Evolutionary conservation across 2,797 vertebrate species (phyloP), one percentile per base, ranked within the genome.

Genomic region (Anniella stebbinsi): DNA sequence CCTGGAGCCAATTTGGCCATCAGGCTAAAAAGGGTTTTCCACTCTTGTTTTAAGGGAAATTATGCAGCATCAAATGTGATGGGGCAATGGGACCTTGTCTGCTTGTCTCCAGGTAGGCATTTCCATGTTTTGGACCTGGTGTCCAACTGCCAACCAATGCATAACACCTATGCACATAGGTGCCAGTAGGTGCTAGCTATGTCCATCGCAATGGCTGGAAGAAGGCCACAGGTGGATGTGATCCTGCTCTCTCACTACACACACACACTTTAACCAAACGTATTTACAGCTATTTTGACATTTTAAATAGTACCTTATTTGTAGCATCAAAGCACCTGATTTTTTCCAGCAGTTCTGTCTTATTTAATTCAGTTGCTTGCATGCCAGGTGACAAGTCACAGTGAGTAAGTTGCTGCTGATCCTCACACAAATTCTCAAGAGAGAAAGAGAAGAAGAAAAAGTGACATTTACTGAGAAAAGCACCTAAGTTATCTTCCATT

Each of bases 221-320:
- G 33, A 28, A 38, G 41, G 13, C 33, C 48, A 77, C 33, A 67
- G 25, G 9, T 69, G 57, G 38, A 75, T 18, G 12, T 6, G 30
- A 76, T 11, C n/a, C 17, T 84, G 28, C 28, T 41, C 4, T 25
- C 76, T n/a, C 63, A 69, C 41, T 18, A 18, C 57, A 57, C 45
- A 21, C 38, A 73, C 2, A 33, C 38, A 87, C 3, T 78, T 41
- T n/a, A 54, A n/a, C 28, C 33, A 67, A 84, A 30, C 10, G 17
- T 36, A 45, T n/a, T 76, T 66, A 66, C 6, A 38, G 33, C 38
- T 23, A 1, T 60, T 75, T 38, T 41, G 69, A 75, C 41, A 51
- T 48, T 51, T 11, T 11, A 91, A 54, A 90, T n/a, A 90, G 81
- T 97, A 99, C 99, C 98, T 98, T 98, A 96, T 98, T 99, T 94